Evolutionary conservation across 2,888 invertebrate genomes (phyloP).

Genomic region (Rhimphoctona megacephalus): DNA sequence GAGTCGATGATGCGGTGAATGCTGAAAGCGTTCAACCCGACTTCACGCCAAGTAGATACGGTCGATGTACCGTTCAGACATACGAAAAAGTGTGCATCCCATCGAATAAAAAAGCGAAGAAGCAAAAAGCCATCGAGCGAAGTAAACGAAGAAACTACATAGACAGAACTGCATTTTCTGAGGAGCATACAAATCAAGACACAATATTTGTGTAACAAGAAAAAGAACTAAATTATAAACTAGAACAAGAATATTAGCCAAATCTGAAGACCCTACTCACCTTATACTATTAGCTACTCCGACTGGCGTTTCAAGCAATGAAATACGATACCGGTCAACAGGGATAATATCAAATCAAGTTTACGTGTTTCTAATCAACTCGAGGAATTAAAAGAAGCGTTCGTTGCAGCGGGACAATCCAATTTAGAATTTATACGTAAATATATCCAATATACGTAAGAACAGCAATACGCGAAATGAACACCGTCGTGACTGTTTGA

Average conservation of each 20-base stretch:
- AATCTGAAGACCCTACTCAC: not conserved
- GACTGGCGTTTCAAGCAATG: not conserved
- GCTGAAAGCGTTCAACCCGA: not conserved
- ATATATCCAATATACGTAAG: not conserved
- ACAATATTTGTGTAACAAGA: not conserved
- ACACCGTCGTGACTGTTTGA: not conserved
- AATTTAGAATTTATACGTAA: constrained; percentile 22
- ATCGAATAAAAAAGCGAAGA: constrained; percentile 5
- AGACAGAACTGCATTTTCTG: not conserved
- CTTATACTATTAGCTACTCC: not conserved
- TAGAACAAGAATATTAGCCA: not conserved
- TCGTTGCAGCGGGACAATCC: constrained; percentile 48
- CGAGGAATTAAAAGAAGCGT: not conserved
- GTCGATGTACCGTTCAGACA: constrained; percentile 52
- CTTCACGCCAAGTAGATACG: constrained; percentile 48
- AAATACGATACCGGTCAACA: constrained; percentile 12
- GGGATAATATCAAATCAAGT: constrained; percentile 4
- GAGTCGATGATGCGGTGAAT: constrained; percentile 20
- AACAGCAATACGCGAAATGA: not conserved
- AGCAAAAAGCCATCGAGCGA: not conserved
- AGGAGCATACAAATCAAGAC: not conserved
- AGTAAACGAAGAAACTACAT: not conserved
- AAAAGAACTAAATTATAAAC: not conserved
- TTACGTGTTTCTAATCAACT: not conserved
- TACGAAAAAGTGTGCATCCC: constrained; percentile 20